Conservation (phyloP, 2,113 vertebrate species). For the Catagonus wagneri region DNA sequence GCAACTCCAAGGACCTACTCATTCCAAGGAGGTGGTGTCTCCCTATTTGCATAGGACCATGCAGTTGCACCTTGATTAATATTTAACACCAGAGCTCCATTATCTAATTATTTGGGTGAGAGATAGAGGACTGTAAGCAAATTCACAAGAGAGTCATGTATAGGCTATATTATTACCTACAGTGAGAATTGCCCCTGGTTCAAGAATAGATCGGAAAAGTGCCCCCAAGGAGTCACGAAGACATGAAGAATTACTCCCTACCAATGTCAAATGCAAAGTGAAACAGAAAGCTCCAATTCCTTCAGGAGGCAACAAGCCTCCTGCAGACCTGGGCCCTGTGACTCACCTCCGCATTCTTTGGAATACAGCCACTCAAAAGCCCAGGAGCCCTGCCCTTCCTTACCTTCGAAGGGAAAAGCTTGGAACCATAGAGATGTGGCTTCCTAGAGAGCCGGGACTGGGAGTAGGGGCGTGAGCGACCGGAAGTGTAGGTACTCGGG, state of each 20-base stretch:
- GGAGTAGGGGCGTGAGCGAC: not conserved
- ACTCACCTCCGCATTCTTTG: not conserved
- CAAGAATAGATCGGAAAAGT: not conserved
- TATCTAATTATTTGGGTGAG: not conserved
- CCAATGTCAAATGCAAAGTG: not conserved
- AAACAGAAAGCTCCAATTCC: not conserved
- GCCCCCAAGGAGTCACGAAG: not conserved
- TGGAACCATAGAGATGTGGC: constrained; percentile 9
- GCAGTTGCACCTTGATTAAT: not conserved
- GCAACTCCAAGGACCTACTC: not conserved
- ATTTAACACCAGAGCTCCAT: not conserved
- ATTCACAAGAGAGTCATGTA: not conserved
- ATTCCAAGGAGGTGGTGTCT: not conserved
- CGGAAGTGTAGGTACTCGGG: constrained; percentile 1
- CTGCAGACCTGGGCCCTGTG: not conserved
- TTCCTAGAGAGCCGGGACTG: constrained; percentile 5
- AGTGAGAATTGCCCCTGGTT: not conserved
- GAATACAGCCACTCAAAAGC: rapidly evolving
- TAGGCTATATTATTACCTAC: not conserved
- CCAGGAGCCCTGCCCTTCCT: rapidly evolving
- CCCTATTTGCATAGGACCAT: not conserved
- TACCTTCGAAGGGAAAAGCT: rapidly evolving
- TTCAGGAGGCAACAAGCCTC: not conserved
- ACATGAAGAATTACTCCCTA: not conserved
- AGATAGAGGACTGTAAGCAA: not conserved